Evolutionary conservation across 2,888 invertebrate genomes (phyloP), one percentile per base, ranked within the genome.

Genomic region (Agrypnus murinus): DNA sequence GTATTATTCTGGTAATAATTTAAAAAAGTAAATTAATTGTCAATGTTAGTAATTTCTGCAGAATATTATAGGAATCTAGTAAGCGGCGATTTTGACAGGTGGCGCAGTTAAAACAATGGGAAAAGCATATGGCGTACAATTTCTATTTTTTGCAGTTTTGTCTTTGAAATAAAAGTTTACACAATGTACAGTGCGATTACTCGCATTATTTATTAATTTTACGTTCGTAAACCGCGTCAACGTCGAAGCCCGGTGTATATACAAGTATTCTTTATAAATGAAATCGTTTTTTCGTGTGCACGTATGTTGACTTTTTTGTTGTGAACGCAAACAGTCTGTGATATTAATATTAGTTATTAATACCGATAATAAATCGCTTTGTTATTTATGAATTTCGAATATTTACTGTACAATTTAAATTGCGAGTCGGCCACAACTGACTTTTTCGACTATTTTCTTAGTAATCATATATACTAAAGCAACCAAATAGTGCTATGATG

Each of bases 271-370:
- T 71, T 74, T 72, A 73, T 72, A 74, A 72, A 69, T 67, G 50
- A 73, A 72, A 69, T 60, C 62, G 68, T 71, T 69, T 69, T n/a
- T 69, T 65, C 77, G 73, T 79, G 78, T 77, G 76, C 87, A 77
- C 77, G 79, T 79, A 77, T 88, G 87, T 88, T 88, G 85, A 87
- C 86, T 73, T 87, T n/a, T 86, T 87, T 87, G 87, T 87, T 87
- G 87, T 85, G 83, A 82, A 87, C 87, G 87, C 65, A 88, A 88
- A 87, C 87, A 87, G 88, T 88, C 88, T 88, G 88, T 88, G 88
- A 88, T 88, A 88, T 88, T 88, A 88, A 88, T 87, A 87, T 73
- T 67, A 74, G 74, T 77, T 75, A n/a, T n/a, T n/a, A 73, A 65
- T 73, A 71, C 71, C 66, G 58, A 70, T 73, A n/a, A n/a, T n/a